These are phyloP conservation scores for Prietella phreatophila DNA, from an alignment of 2,113 vertebrate species.

Conservation along the genomic window DNA sequence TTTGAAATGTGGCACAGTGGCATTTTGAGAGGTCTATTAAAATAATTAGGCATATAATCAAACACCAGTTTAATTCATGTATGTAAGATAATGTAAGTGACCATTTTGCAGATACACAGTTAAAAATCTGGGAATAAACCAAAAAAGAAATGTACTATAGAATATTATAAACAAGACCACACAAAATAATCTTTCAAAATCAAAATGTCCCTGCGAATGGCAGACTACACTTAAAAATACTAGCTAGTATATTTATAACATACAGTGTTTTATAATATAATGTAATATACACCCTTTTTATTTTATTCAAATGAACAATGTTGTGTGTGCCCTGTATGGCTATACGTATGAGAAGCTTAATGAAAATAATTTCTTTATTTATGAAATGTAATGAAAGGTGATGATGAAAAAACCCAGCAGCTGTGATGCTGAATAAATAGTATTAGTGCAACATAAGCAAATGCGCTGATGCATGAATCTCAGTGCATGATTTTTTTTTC, in stretches of 20 bases:
- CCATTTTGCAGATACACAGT: neutral
- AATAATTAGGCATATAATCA: slow-evolving; percentile 23
- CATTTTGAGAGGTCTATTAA: slow-evolving; percentile 15
- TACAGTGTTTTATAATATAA: neutral
- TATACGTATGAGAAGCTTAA: neutral
- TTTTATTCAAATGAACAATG: neutral
- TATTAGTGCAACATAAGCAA: neutral
- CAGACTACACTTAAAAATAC: neutral
- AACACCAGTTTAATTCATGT: slow-evolving; percentile 11
- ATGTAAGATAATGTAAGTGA: neutral
- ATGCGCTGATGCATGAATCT: neutral
- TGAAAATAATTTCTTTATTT: neutral
- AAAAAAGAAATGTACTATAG: neutral
- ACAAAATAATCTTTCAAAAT: neutral
- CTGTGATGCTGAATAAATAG: neutral
- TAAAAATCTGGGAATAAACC: neutral
- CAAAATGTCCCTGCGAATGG: neutral
- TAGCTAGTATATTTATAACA: neutral
- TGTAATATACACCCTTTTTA: neutral
- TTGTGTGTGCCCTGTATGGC: neutral
- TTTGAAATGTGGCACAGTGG: slow-evolving; percentile 3
- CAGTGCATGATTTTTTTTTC: neutral
- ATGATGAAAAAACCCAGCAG: neutral
- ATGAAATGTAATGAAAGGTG: neutral
- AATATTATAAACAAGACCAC: neutral